Evolutionary conservation across 2,113 vertebrate genomes (phyloP).

Genomic region (Oophaga pumilio): DNA sequence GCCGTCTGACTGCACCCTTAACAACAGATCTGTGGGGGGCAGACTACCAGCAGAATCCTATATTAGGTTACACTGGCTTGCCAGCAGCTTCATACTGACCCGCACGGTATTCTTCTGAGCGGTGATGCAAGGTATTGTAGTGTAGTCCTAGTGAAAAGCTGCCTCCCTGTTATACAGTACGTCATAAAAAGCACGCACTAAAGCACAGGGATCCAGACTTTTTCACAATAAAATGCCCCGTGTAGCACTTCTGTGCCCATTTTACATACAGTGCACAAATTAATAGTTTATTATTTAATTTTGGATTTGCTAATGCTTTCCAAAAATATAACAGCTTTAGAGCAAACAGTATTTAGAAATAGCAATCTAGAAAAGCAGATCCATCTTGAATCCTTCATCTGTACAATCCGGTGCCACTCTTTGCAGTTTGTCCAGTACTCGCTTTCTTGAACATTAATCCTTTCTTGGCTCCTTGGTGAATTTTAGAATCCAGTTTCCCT

Average conservation of each 20-base stretch:
- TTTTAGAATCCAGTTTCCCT: conserved; percentile 95
- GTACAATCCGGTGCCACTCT: background rate
- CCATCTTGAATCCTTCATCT: background rate
- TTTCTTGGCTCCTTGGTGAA: conserved; percentile 96
- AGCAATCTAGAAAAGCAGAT: background rate
- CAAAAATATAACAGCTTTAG: background rate
- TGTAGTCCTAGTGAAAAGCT: too few species aligned
- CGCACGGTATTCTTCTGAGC: too few species aligned
- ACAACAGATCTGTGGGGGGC: too few species aligned
- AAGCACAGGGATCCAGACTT: too few species aligned
- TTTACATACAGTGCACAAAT: background rate
- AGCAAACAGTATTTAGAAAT: background rate
- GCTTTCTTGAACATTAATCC: conserved; percentile 87
- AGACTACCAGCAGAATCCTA: too few species aligned
- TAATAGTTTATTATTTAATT: background rate
- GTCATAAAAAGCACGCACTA: too few species aligned
- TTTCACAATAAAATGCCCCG: too few species aligned
- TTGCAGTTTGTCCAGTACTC: background rate
- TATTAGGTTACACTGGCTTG: too few species aligned
- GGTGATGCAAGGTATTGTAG: too few species aligned
- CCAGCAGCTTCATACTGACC: too few species aligned
- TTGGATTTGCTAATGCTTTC: background rate
- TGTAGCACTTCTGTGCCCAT: background rate
- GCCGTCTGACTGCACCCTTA: too few species aligned
- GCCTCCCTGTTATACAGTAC: too few species aligned